Evolutionary conservation across 2,113 vertebrate species (phyloP).

Genomic region (Neomonachus schauinslandi): DNA sequence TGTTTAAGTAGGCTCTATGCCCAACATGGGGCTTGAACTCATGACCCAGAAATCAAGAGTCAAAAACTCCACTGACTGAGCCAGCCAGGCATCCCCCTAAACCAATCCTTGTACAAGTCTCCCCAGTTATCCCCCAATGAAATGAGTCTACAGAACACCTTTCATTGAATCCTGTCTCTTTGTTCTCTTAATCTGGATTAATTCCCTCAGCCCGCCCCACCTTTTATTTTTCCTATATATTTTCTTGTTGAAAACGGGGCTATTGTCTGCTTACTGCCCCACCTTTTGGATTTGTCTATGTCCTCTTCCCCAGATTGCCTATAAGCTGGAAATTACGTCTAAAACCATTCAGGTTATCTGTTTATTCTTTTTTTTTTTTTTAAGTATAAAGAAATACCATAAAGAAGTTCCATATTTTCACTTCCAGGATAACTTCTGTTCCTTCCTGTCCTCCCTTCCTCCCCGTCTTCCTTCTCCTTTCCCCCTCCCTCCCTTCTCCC

Average conservation of each 20-base stretch:
- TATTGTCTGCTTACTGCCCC: not conserved
- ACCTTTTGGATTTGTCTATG: not conserved
- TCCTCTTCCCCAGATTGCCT: not conserved
- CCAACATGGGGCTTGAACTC: not conserved
- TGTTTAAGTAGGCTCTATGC: not conserved
- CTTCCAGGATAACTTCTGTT: not conserved
- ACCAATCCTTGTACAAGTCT: not conserved
- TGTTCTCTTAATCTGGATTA: not conserved
- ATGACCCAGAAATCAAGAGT: not conserved
- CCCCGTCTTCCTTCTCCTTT: not conserved
- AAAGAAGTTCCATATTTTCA: not conserved
- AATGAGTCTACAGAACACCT: not conserved
- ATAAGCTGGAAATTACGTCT: not conserved
- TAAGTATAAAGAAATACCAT: not conserved
- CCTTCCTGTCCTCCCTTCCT: not conserved
- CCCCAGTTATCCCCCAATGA: not conserved
- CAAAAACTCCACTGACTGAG: not conserved
- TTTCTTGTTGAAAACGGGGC: not conserved
- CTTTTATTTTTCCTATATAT: not conserved
- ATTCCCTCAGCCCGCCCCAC: not conserved
- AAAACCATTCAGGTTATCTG: not conserved
- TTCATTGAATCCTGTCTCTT: not conserved
- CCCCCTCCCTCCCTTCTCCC: not conserved
- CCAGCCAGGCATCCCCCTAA: not conserved
- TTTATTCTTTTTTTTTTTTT: not conserved